Evolutionary conservation across 2,888 invertebrate genomes (phyloP), one percentile per base, ranked within the genome.

Genomic region (Lissonota sp.): DNA sequence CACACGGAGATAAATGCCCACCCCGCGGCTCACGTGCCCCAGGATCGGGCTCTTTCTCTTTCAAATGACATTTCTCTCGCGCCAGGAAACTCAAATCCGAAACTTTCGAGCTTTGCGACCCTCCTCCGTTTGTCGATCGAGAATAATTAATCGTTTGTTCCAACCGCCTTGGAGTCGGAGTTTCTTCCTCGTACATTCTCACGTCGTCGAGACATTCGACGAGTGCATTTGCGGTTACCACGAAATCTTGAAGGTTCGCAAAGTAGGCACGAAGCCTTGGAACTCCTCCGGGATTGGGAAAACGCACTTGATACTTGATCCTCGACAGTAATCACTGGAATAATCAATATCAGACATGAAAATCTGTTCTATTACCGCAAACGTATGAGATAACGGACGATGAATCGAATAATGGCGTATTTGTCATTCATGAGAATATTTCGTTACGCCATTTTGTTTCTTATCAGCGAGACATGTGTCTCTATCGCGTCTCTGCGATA

Each of bases 111-210:
- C n/a, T 53, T 57, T 40, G 16, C 16, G 44, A 40, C 46, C 5
- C 40, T 37, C 4, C 78, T 26, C 26, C 37, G 57, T 74, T 42
- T 60, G 64, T 55, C 60, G 76, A 80, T 80, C 76, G 72, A 57
- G 76, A 76, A 76, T 80, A 80, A 80, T 80, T 80, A 76, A 77
- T 73, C 63, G 40, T 12, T 67, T 70, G 73, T 44, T 16, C 67
- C 67, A 51, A 70, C 69, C 42, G 46, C 58, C 74, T 53, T 46
- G 16, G 37, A 63, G 46, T 70, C 60, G 44, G 14, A 40, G 53
- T 49, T 44, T 62, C 10, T 46, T 55, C 16, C 37, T 14, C 10
- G 51, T 58, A 58, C 64, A 49, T 39, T 51, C 57, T 70, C 64
- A 55, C 69, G 46, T 6, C 57, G 53, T 39, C 42, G 44, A 39